Percentiles rank a stretch among this genome's conserved stretches.
Conservation (phyloP, 2,113 vertebrate genomes). For the Heteronetta atricapilla region DNA sequence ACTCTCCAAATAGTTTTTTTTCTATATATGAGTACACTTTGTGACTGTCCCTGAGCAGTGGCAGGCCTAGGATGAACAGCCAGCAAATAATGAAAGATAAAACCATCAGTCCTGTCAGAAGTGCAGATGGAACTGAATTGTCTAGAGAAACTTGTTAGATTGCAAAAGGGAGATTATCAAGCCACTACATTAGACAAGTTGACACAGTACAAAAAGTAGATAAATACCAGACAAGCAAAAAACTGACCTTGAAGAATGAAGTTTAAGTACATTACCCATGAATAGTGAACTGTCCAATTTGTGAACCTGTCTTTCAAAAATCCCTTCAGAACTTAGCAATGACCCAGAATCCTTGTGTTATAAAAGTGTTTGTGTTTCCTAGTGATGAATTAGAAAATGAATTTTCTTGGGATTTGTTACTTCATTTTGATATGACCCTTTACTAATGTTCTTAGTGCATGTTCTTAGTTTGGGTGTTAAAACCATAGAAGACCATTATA, state of each 20-base stretch:
- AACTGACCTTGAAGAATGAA: background rate
- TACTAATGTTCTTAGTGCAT: background rate
- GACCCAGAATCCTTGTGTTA: background rate
- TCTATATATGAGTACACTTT: background rate
- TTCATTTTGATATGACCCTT: background rate
- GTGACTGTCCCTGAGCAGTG: background rate
- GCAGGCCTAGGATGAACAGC: background rate
- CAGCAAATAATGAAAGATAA: background rate
- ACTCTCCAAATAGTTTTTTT: background rate
- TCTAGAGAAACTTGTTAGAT: background rate
- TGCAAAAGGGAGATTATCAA: background rate
- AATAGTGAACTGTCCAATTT: background rate
- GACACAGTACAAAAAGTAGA: background rate
- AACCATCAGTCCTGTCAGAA: background rate
- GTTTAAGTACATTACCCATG: background rate
- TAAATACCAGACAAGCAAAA: background rate
- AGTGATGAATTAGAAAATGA: background rate
- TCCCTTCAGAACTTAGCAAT: background rate
- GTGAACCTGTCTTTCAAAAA: background rate
- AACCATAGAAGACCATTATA: no score
- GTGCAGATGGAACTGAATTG: background rate
- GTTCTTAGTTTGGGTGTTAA: background rate
- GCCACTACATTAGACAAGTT: background rate
- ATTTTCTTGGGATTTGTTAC: background rate
- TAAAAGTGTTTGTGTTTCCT: background rate